A percentile compares a stretch with the other conserved stretches of the same genome.
phyloP scores from a whole-genome alignment of 2,797 vertebrate genomes.

The Acanthurus tractus region DNA sequence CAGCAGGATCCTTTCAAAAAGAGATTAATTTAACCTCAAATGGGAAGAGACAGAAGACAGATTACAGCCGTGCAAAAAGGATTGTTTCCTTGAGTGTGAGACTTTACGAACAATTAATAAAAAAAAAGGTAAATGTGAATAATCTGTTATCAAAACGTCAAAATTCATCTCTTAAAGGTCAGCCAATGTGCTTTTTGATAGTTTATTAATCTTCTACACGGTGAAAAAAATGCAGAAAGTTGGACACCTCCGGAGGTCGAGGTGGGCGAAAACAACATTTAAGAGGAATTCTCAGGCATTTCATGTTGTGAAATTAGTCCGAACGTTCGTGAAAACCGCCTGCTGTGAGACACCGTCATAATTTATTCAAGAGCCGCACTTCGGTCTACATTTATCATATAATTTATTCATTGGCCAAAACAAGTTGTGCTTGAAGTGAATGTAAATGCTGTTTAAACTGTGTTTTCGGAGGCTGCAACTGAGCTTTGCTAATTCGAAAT shows the following conservation, averaged over 20 bases:
- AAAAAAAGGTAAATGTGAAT: neutral
- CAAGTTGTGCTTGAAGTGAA: neutral
- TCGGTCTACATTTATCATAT: slow-evolving; percentile 9
- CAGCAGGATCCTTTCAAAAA: neutral
- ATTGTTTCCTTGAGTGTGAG: neutral
- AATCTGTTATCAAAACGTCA: neutral
- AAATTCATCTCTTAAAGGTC: neutral
- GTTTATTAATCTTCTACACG: neutral
- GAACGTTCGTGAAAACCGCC: neutral
- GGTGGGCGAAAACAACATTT: neutral
- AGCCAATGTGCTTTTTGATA: neutral
- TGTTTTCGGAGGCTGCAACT: neutral
- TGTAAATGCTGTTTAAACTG: neutral
- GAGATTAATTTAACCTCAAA: slow-evolving; percentile 37
- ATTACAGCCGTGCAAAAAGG: slow-evolving; percentile 1
- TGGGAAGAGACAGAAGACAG: slow-evolving; percentile 16
- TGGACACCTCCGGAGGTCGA: neutral
- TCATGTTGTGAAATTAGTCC: neutral
- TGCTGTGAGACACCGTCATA: neutral
- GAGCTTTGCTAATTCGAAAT: neutral
- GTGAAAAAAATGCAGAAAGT: neutral
- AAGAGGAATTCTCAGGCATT: neutral
- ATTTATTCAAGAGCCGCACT: slow-evolving; percentile 15
- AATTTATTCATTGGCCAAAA: slow-evolving; percentile 32
- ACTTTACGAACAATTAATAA: neutral